A percentile compares a stretch with the other conserved stretches of the same genome.
Conservation (phyloP, 2,888 invertebrate species). For the Cancer borealis region DNA sequence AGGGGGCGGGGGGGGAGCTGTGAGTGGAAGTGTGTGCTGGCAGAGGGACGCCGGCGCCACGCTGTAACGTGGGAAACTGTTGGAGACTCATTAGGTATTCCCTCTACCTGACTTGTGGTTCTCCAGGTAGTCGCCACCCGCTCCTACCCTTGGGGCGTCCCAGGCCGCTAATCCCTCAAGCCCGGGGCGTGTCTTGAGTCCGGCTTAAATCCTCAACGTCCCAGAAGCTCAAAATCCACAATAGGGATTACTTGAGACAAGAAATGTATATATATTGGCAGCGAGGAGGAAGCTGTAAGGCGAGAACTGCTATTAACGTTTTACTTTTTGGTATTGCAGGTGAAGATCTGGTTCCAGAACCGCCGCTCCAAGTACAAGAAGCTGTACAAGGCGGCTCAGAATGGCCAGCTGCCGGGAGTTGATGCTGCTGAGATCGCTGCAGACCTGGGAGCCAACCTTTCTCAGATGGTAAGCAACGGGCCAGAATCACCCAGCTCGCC, state of each 20-base stretch:
- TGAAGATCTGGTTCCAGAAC: constrained; percentile 99
- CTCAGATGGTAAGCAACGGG: constrained; percentile 71
- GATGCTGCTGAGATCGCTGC: constrained; percentile 74
- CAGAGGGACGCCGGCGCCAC: neutral
- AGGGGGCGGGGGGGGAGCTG: neutral
- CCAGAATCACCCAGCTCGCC: constrained; percentile 75
- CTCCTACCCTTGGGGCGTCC: constrained; percentile 50
- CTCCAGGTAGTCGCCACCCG: constrained; percentile 44
- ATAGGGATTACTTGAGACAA: constrained; percentile 64
- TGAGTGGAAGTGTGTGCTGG: neutral
- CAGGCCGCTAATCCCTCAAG: constrained; percentile 64
- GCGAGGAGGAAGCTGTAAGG: neutral
- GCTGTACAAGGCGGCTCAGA: constrained; percentile 95
- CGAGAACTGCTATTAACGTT: neutral
- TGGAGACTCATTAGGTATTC: constrained; percentile 52
- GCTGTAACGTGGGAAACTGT: constrained; percentile 54
- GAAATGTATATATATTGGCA: constrained; percentile 7
- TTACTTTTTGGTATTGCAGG: constrained; percentile 84
- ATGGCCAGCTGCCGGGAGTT: constrained; percentile 73
- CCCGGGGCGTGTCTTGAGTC: constrained; percentile 54
- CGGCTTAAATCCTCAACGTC: constrained; percentile 54
- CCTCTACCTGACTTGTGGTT: constrained; percentile 49
- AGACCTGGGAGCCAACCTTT: constrained; percentile 71
- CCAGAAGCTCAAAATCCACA: constrained; percentile 64
- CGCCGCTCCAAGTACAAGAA: constrained; percentile 99